Evolutionary conservation across 2,888 invertebrate species (phyloP).

Genomic region (Colostygia pectinataria): DNA sequence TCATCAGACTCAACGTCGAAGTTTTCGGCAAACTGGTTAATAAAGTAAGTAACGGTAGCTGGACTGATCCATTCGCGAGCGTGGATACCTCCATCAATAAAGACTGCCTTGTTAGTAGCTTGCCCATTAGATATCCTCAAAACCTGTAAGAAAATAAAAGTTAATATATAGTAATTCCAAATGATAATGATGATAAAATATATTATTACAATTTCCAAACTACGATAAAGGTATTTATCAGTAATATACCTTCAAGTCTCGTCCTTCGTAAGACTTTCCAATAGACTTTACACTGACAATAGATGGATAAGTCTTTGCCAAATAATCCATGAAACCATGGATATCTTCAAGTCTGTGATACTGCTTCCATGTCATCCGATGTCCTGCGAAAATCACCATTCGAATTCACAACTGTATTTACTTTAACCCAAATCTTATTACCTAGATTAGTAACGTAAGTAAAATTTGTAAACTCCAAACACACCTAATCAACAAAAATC

Average conservation of each 20-base stretch:
- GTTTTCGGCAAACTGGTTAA: conserved; percentile 89
- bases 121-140: conserved; percentile 88
- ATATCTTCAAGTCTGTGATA: conserved; percentile 91
- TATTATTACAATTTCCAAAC: background rate
- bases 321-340: conserved; percentile 89
- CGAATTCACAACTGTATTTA: conserved; percentile 8
- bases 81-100: conserved; percentile 93
- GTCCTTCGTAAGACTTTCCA: conserved; percentile 89
- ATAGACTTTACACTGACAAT: conserved; percentile 88
- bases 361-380: conserved; percentile 89
- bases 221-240: background rate
- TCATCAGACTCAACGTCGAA: conserved; percentile 86
- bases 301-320: conserved; percentile 89
- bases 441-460: conserved; percentile 33
- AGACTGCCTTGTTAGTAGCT: conserved; percentile 85
- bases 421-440: conserved; percentile 3
- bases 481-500: conserved; percentile 7
- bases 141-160: conserved; percentile 45
- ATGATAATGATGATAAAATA: too few relatives aligned
- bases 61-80: conserved; percentile 97
- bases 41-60: conserved; percentile 90
- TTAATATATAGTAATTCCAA: background rate
- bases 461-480: conserved; percentile 14
- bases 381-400: conserved; percentile 51
- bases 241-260: conserved; percentile 85